These are phyloP conservation scores for Narcine bancroftii DNA, from an alignment of 2,113 vertebrate genomes.

Conservation along the genomic window DNA sequence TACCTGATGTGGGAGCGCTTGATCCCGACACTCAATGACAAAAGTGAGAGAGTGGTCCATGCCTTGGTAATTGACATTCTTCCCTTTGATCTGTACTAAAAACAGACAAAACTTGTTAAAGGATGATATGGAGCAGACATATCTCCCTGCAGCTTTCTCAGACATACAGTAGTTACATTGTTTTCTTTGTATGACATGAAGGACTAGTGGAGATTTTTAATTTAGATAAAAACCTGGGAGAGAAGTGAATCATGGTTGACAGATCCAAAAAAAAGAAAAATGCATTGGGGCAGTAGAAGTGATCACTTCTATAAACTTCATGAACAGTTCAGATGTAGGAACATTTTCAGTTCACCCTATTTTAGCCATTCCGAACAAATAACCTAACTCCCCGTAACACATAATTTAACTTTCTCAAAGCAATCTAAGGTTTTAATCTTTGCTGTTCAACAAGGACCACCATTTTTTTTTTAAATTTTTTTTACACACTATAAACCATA, in stretches of 20 bases:
- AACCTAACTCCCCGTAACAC: neutral
- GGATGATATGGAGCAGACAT: constrained; percentile 6
- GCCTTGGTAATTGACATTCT: neutral
- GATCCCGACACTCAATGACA: neutral
- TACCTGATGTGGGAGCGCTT: neutral
- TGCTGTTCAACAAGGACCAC: neutral
- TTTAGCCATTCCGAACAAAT: neutral
- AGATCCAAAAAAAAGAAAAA: neutral
- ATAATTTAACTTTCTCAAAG: neutral
- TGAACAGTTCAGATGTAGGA: neutral
- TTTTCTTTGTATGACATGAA: neutral
- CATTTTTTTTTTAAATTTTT: too few relatives aligned
- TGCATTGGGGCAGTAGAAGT: neutral
- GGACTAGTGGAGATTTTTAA: neutral
- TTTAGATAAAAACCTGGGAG: constrained; percentile 15
- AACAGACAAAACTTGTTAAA: constrained; percentile 5
- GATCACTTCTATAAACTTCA: neutral
- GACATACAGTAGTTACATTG: constrained; percentile 10
- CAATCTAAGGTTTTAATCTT: neutral
- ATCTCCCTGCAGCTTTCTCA: neutral
- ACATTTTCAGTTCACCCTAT: neutral
- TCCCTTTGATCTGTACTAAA: neutral
- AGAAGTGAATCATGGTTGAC: neutral
- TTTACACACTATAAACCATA: too few relatives aligned
- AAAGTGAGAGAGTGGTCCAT: neutral